Base-by-base conservation (phyloP, 1,140 invertebrate genomes). In the Pseudomyrmex flavicornis region DNA sequence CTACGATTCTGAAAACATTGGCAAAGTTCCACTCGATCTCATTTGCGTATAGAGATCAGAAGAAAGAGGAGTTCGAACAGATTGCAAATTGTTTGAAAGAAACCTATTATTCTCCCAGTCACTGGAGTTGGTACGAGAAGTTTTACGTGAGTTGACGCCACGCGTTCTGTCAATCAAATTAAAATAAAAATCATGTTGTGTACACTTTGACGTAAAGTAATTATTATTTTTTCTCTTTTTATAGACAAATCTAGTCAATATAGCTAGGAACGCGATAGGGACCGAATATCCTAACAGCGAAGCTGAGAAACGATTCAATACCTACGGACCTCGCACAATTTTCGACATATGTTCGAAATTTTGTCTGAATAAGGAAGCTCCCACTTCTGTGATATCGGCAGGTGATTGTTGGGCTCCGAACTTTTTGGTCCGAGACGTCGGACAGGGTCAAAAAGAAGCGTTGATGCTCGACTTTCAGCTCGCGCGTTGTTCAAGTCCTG, bases 401-500 rank as follows among this genome's bases (percentile, higher is more conserved):
- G 97, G 97, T 0, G 97, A 97, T 91, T 95, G 95, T 44, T 97
- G 97, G 97, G 95, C 95, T 0, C 96, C 96, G 58, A 97, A 97
- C 91, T 97, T 97, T 87, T 90, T 97, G 2, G 95, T 95, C 13
- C 95, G 95, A 73, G 95, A 95, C 82, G 84, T 92, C 7, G 85
- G 93, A 5, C 88, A 89, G 8, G 89, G 84, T 1, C 79, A 88
- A 12, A 94, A 95, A 1, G 86, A 95, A 62, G 94, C 95, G 56
- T 93, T 95, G 0, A 95, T 97, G 63, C 96, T 97, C 58, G 97
- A 97, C 88, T 97, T 96, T 85, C 97, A 97, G 93, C 85, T 97
- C 58, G 90, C 95, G 1, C 94, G 96, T 92, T 95, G 93, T 70
- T 94, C 95, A 0, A 95, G 96, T 44, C 95, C 96, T 4, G 93